Conservation (phyloP, 2,797 vertebrate species). For the Chanos chanos region DNA sequence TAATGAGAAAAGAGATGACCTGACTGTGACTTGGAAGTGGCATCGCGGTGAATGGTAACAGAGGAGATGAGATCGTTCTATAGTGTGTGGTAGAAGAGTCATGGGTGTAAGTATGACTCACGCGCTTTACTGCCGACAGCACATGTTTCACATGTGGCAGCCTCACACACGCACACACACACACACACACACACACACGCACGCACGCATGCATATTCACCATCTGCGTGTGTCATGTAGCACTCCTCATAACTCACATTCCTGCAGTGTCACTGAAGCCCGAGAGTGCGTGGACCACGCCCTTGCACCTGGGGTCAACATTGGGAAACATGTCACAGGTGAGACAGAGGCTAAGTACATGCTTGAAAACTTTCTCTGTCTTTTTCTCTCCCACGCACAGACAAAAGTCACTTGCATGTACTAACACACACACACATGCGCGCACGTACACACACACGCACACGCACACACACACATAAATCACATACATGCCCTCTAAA, state of each 20-base stretch:
- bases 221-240: neutral
- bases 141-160: neutral
- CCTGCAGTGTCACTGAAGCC: conserved; percentile 2
- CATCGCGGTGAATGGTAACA: neutral
- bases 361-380: too few relatives aligned
- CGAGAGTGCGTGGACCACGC: neutral
- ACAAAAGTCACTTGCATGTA: neutral
- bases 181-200: neutral
- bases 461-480: too few relatives aligned
- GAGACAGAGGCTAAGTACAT: too few relatives aligned
- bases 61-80: neutral
- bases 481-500: too few relatives aligned
- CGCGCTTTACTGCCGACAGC: neutral
- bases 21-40: neutral
- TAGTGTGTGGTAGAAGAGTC: neutral
- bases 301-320: neutral
- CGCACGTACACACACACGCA: too few relatives aligned
- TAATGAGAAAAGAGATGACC: neutral
- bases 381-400: neutral
- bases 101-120: neutral
- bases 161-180: neutral
- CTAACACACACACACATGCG: too few relatives aligned
- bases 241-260: conserved; percentile 9
- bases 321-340: neutral
- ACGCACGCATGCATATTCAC: neutral